A percentile compares a stretch with the other conserved stretches of the same genome.
phyloP scores from a whole-genome alignment of 2,113 vertebrate genomes.

The Zosterops japonicus region DNA sequence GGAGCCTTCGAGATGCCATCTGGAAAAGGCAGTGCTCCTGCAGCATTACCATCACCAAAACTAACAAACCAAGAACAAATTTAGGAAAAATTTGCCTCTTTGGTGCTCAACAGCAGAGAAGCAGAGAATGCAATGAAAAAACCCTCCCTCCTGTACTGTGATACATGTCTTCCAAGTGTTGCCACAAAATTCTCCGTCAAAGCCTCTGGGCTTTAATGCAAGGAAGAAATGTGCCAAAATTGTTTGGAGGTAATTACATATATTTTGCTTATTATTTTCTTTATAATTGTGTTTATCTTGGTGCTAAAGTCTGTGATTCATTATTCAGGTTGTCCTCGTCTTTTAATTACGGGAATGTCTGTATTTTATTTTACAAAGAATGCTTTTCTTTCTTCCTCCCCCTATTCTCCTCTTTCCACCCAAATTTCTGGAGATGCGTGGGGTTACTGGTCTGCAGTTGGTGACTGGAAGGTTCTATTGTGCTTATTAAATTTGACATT shows the following conservation, averaged over 20 bases:
- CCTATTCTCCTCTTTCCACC: not conserved
- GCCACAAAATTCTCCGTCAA: not conserved
- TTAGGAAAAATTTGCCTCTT: not conserved
- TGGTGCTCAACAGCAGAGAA: not conserved
- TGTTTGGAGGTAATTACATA: not conserved
- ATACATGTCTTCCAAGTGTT: not conserved
- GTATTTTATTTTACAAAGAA: not conserved
- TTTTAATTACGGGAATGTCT: not conserved
- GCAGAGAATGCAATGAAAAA: not conserved
- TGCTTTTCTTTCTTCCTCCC: not conserved
- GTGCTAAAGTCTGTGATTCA: not conserved
- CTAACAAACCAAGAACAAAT: not conserved
- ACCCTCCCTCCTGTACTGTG: not conserved
- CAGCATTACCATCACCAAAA: not conserved
- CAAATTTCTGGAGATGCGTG: not conserved
- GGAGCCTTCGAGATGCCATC: not conserved
- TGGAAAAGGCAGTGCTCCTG: not conserved
- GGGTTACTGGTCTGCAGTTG: not conserved
- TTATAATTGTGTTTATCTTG: not conserved
- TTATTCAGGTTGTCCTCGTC: not conserved
- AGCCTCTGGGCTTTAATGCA: not conserved
- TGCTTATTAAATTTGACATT: not conserved
- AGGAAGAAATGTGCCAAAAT: not conserved
- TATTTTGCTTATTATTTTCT: slow-evolving; percentile 1
- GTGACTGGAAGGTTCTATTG: not conserved